These are phyloP conservation scores for Phenganax subtilis DNA, from an alignment of 92 coral and sea anemone genomes.

Conservation along the genomic window DNA sequence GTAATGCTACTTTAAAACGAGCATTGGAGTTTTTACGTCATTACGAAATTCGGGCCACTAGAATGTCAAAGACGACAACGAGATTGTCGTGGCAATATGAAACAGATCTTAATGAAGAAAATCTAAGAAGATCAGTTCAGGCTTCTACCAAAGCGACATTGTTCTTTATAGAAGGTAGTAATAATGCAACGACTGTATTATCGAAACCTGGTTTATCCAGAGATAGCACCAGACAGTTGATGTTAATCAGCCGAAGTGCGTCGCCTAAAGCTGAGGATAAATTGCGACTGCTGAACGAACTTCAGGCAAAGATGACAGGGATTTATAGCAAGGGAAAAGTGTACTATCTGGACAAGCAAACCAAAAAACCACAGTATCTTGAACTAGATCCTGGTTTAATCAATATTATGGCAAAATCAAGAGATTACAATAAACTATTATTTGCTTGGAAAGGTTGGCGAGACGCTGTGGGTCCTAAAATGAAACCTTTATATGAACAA, in stretches of 20 bases:
- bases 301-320: constrained; percentile 80
- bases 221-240: constrained; percentile 73
- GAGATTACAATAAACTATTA: constrained; percentile 74
- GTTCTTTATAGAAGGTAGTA: constrained; percentile 65
- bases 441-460: constrained; percentile 97
- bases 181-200: constrained; percentile 62
- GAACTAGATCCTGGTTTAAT: constrained; percentile 83
- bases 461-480: constrained; percentile 81
- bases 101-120: constrained; percentile 61
- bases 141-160: constrained; percentile 62
- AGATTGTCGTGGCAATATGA: constrained; percentile 71
- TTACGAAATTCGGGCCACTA: constrained; percentile 57
- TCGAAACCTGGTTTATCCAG: constrained; percentile 65
- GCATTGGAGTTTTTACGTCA: constrained; percentile 58
- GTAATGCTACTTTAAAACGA: constrained; percentile 5
- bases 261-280: constrained; percentile 66
- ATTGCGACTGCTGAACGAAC: constrained; percentile 57
- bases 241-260: constrained; percentile 76
- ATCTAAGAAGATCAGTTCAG: constrained; percentile 55
- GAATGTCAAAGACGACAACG: constrained; percentile 44
- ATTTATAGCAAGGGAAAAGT: constrained; percentile 78
- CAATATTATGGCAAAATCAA: constrained; percentile 72
- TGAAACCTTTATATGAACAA: constrained; percentile 61
- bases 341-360: constrained; percentile 50
- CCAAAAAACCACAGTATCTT: constrained; percentile 54